phyloP scores from a whole-genome alignment of 2,888 invertebrate genomes.

The Pristionchus exspectatus region DNA sequence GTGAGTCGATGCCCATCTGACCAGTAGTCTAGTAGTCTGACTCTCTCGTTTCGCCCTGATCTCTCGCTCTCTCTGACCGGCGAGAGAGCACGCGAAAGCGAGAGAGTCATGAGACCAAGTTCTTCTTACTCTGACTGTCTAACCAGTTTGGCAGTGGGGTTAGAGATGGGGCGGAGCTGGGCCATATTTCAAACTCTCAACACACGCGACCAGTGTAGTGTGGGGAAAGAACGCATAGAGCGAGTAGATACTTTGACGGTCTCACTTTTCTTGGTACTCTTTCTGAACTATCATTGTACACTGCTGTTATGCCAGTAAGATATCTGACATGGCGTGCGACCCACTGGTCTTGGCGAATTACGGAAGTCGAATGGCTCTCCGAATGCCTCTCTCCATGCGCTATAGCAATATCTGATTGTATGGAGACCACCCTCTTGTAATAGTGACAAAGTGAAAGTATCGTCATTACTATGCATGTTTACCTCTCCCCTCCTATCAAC shows the following conservation, averaged over 20 bases:
- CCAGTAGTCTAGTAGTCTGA: background rate
- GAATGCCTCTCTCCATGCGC: background rate
- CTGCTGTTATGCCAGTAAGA: too few relatives aligned
- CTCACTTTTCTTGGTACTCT: too few relatives aligned
- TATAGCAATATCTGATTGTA: background rate
- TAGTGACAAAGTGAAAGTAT: background rate
- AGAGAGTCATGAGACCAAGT: background rate
- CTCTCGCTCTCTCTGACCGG: background rate
- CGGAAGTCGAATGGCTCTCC: too few relatives aligned
- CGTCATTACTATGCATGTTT: constrained; percentile 21
- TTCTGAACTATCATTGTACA: too few relatives aligned
- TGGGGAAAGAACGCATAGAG: background rate
- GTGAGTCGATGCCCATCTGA: background rate
- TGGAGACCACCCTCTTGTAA: background rate
- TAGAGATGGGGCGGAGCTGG: constrained; percentile 2
- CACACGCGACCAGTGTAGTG: background rate
- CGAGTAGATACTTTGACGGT: background rate
- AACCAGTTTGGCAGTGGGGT: constrained; percentile 16
- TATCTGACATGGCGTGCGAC: too few relatives aligned
- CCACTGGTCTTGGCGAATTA: too few relatives aligned
- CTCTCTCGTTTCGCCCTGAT: background rate
- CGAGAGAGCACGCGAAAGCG: background rate
- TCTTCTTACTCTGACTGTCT: background rate
- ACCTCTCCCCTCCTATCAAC: background rate
- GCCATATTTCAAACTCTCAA: background rate